Conservation (phyloP, 2,888 invertebrate species). For the Drosophila meridiana region DNA sequence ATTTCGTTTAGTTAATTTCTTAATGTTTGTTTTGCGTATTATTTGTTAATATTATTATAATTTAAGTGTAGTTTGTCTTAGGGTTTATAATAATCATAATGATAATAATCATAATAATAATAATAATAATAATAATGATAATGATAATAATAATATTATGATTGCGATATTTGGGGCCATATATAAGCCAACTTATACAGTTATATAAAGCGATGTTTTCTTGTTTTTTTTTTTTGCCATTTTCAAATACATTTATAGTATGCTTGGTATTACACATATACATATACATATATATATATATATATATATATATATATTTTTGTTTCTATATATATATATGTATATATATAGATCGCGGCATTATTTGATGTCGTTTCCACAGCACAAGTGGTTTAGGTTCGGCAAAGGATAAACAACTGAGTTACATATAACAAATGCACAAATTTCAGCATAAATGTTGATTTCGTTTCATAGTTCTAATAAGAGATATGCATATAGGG, state of each 20-base stretch:
- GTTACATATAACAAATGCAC: slow-evolving; percentile 58
- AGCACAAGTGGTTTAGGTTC: slow-evolving; percentile 44
- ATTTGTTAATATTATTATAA: slow-evolving; percentile 9
- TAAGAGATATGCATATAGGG: slow-evolving; percentile 55
- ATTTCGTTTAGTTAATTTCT: slow-evolving; percentile 11
- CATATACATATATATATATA: slow-evolving; percentile 3
- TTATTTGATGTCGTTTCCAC: slow-evolving; percentile 8
- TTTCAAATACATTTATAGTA: slow-evolving; percentile 30
- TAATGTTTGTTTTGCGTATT: slow-evolving; percentile 15
- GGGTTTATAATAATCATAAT: slow-evolving; percentile 37
- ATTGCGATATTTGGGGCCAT: slow-evolving; percentile 45
- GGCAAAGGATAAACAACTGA: slow-evolving; percentile 16
- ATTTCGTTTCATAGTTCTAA: slow-evolving; percentile 35
- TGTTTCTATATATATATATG: not conserved
- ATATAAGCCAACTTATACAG: slow-evolving; percentile 49
- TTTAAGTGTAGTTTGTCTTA: slow-evolving; percentile 21
- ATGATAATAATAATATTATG: slow-evolving; percentile 41
- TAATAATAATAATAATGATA: slow-evolving; percentile 30
- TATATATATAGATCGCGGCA: slow-evolving; percentile 23
- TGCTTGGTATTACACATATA: slow-evolving; percentile 9
- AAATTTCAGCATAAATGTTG: slow-evolving; percentile 47
- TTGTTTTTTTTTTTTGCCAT: slow-evolving; percentile 9
- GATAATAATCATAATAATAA: slow-evolving; percentile 35
- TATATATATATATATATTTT: slow-evolving; percentile 7
- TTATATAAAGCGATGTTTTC: slow-evolving; percentile 59